phyloP scores from a whole-genome alignment of 2,888 invertebrate species.

The Limenitis arthemis region DNA sequence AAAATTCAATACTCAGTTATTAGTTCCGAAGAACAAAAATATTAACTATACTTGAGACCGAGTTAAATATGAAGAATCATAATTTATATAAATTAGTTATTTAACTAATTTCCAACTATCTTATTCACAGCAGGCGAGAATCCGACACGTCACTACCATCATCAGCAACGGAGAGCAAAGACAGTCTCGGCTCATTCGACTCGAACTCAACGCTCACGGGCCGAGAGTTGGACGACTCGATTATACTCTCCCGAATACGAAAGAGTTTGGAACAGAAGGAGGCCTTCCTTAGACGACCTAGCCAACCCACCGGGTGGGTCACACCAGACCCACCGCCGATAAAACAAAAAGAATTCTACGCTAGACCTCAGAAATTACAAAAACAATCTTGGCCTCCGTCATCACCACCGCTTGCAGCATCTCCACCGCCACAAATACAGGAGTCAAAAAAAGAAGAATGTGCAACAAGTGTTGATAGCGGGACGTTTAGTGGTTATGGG shows the following conservation, averaged over 20 bases:
- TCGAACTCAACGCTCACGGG: constrained; percentile 78
- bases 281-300: constrained; percentile 86
- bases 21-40: not conserved
- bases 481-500: constrained; percentile 60
- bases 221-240: constrained; percentile 78
- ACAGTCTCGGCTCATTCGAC: constrained; percentile 78
- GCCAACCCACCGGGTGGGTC: constrained; percentile 75
- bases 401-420: constrained; percentile 66
- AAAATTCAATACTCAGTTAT: too few species aligned
- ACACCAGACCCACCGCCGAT: constrained; percentile 67
- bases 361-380: constrained; percentile 83
- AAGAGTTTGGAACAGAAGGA: constrained; percentile 92
- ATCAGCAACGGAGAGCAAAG: constrained; percentile 77
- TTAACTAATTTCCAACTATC: not conserved
- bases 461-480: constrained; percentile 62
- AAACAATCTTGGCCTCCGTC: constrained; percentile 77
- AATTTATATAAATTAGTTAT: not conserved
- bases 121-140: constrained; percentile 64
- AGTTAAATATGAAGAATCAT: not conserved
- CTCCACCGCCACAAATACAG: constrained; percentile 58
- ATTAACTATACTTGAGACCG: not conserved
- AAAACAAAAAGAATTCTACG: constrained; percentile 81
- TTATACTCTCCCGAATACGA: constrained; percentile 82
- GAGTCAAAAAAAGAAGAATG: constrained; percentile 60
- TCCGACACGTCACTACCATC: constrained; percentile 75